Evolutionary conservation across 2,888 invertebrate species (phyloP).

Genomic region (Dyspetes luteomarginatus): DNA sequence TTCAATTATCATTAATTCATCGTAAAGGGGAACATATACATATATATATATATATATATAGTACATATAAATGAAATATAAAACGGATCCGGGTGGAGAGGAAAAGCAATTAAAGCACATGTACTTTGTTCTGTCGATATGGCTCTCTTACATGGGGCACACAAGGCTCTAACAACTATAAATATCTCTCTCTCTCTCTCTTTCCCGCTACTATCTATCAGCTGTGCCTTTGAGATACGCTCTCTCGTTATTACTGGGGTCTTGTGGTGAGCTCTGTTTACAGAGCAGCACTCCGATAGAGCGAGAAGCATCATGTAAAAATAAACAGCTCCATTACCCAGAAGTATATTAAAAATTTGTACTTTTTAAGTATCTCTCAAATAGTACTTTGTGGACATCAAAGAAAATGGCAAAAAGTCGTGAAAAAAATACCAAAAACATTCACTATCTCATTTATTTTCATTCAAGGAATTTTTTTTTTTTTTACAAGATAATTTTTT

Average conservation of each 20-base stretch:
- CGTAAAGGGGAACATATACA: constrained; percentile 2
- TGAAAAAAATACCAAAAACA: too few species aligned
- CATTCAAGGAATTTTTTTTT: neutral
- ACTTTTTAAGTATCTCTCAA: neutral
- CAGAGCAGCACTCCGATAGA: constrained; percentile 5
- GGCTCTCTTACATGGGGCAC: neutral
- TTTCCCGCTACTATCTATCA: constrained; percentile 53
- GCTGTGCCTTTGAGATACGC: constrained; percentile 33
- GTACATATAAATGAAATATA: neutral
- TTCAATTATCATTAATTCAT: constrained; percentile 45
- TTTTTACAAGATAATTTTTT: neutral
- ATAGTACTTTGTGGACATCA: neutral
- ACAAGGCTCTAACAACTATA: constrained; percentile 33
- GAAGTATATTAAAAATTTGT: neutral
- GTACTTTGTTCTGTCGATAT: constrained; percentile 30
- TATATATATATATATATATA: neutral
- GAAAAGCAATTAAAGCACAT: constrained; percentile 36
- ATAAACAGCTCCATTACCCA: neutral
- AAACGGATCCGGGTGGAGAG: constrained; percentile 56
- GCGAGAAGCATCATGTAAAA: constrained; percentile 1
- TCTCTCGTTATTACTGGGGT: constrained; percentile 1
- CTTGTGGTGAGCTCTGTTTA: neutral
- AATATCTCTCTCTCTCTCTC: constrained; percentile 51
- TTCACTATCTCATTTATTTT: too few species aligned
- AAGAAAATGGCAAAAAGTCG: too few species aligned